Evolutionary conservation across 2,888 invertebrate genomes (phyloP).

Genomic region (Agrotis clavis): DNA sequence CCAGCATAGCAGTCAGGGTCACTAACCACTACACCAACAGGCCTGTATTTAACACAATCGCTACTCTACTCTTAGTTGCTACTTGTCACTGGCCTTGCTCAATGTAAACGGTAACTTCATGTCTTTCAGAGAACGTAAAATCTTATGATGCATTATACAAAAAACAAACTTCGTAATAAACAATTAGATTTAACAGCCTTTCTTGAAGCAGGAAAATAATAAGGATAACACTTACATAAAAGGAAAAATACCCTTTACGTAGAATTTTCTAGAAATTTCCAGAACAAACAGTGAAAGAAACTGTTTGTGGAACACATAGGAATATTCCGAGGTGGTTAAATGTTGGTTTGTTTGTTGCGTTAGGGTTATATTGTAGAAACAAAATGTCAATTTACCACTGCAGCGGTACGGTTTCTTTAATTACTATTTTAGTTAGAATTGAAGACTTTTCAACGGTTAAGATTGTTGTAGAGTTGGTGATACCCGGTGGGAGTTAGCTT

Average conservation of each 20-base stretch:
- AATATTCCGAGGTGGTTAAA: slow-evolving; percentile 45
- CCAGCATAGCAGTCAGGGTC: too few species aligned
- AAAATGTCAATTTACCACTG: slow-evolving; percentile 72
- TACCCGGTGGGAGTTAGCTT: slow-evolving; percentile 8
- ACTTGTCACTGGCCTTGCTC: too few species aligned
- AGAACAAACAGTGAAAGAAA: slow-evolving; percentile 18
- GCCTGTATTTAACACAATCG: too few species aligned
- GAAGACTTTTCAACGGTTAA: slow-evolving; percentile 42
- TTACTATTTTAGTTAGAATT: slow-evolving; percentile 72
- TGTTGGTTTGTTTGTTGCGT: slow-evolving; percentile 31
- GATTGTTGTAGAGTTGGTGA: slow-evolving; percentile 50
- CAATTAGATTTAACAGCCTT: background rate
- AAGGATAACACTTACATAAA: slow-evolving; percentile 6
- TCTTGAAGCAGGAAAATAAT: slow-evolving; percentile 16
- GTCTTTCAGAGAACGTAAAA: too few species aligned
- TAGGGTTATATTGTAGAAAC: slow-evolving; percentile 55
- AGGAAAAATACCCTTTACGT: background rate
- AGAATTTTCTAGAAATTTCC: slow-evolving; percentile 21
- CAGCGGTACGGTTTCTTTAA: slow-evolving; percentile 73
- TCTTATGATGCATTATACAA: background rate
- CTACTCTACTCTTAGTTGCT: too few species aligned
- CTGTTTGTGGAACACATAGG: slow-evolving; percentile 18
- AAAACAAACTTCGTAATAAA: slow-evolving; percentile 2
- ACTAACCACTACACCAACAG: too few species aligned
- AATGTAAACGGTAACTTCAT: too few species aligned